phyloP scores from a whole-genome alignment of 2,888 invertebrate species.

The Hipparchia semele region DNA sequence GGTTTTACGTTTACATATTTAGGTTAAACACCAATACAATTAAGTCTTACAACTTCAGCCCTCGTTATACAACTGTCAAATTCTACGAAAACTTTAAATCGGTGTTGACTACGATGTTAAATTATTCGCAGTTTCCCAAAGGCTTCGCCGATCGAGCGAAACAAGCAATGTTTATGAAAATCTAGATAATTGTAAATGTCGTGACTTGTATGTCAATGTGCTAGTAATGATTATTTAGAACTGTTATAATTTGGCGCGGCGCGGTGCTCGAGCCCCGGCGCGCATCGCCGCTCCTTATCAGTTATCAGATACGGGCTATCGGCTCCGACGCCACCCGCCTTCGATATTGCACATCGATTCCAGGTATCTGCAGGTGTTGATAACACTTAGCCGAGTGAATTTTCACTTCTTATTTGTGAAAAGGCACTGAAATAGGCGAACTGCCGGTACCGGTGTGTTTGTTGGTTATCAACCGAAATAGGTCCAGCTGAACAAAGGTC shows the following conservation, averaged over 20 bases:
- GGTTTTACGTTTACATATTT: neutral
- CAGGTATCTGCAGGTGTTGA: neutral
- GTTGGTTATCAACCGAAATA: neutral
- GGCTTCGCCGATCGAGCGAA: neutral
- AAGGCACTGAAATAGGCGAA: neutral
- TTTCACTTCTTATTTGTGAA: neutral
- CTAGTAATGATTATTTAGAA: neutral
- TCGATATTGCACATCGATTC: constrained; percentile 30
- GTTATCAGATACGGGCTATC: constrained; percentile 38
- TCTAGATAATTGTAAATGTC: too few species aligned
- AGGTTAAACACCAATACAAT: neutral
- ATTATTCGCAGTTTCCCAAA: neutral
- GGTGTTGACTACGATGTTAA: neutral
- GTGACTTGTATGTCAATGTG: too few species aligned
- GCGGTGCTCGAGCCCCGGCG: neutral
- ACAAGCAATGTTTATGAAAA: too few species aligned
- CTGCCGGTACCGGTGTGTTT: neutral
- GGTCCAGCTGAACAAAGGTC: too few species aligned
- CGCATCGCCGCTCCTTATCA: constrained; percentile 18
- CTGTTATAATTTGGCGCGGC: neutral
- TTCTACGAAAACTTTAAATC: too few species aligned
- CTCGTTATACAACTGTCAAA: too few species aligned
- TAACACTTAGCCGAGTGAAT: too few species aligned
- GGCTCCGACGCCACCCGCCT: constrained; percentile 32
- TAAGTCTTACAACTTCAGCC: too few species aligned